These are phyloP conservation scores for Chrysolophus pictus DNA, from an alignment of 2,797 vertebrate genomes.

Conservation along the genomic window DNA sequence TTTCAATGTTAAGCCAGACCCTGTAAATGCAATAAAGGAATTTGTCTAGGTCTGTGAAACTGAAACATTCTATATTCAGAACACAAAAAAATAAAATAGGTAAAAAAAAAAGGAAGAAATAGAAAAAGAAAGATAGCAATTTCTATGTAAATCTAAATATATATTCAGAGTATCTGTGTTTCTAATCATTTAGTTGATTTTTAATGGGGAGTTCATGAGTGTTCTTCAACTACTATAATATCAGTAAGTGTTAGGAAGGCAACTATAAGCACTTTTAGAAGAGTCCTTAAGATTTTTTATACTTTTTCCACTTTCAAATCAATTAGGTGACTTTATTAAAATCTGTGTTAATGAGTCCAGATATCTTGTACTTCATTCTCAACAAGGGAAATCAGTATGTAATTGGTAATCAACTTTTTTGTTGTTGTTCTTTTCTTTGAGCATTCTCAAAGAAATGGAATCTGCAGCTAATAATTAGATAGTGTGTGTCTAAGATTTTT, in stretches of 20 bases:
- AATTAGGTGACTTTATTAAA: slow-evolving; percentile 5
- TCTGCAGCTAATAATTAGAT: not conserved
- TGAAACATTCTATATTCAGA: too few relatives aligned
- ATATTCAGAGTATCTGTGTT: not conserved
- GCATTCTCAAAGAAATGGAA: not conserved
- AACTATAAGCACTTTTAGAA: not conserved
- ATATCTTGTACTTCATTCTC: not conserved
- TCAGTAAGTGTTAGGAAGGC: not conserved
- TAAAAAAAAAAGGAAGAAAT: not conserved
- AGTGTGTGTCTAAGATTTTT: not conserved
- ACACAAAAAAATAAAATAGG: too few relatives aligned
- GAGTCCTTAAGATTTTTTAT: not conserved
- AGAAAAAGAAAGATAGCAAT: not conserved
- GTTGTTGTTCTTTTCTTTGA: not conserved
- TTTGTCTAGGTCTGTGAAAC: too few relatives aligned
- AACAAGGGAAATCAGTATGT: not conserved
- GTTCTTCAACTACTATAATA: not conserved
- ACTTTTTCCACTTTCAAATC: not conserved
- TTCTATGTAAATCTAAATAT: slow-evolving; percentile 11
- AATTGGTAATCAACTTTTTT: not conserved
- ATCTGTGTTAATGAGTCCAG: not conserved
- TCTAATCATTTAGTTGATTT: slow-evolving; percentile 47
- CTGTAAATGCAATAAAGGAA: too few relatives aligned
- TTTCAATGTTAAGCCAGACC: too few relatives aligned
- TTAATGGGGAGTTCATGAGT: not conserved